Base-by-base conservation (phyloP, 2,113 vertebrate species). In the Boulengeromyrus knoepffleri region DNA sequence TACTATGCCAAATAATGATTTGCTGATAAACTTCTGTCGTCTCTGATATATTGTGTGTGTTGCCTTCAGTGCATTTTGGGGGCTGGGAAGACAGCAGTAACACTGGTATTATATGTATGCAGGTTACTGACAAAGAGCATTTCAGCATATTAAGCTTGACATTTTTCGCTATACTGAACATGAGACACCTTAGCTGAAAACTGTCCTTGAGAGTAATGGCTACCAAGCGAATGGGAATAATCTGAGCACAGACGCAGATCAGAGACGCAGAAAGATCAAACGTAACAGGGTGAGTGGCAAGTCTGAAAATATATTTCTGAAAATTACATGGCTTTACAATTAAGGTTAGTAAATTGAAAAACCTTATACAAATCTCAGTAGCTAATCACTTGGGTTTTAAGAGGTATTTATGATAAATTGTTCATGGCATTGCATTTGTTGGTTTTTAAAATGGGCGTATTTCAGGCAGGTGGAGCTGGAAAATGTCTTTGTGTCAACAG, bases 271-370 rank as follows among this genome's bases (percentile, higher is more conserved):
- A 53, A 10, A 13, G 46, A 52, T 49, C 45, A 49, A 42, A 39
- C n/a, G 36, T 31, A 74, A 88, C 45, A 36, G 46, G 45, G 3
- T 3, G 88, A 49, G 45, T 24, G 47, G 58, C 39, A 80, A 53
- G 47, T 83, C 62, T 47, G 66, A 89, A 83, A 89, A 77, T 52
- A 36, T 13, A 83, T 36, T 36, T 70, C 46, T 31, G 88, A 83
- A 89, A 89, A 89, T 36, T 24, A 36, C 70, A 89, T 53, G 17
- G 88, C 62, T 42, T 47, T 88, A 56, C 42, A 9, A 50, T 88
- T 88, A 88, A 74, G 45, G 62, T 74, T 74, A 74, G 66, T 74
- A 74, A 70, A 70, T 70, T 66, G 27, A 88, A 88, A 74, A 88
- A 46, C 58, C 70, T 74, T 62, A 70, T 74, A 10, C 24, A 19